Evolutionary conservation across 2,888 invertebrate genomes (phyloP), one percentile per base, ranked within the genome.

Genomic region (Tenodera sinensis): DNA sequence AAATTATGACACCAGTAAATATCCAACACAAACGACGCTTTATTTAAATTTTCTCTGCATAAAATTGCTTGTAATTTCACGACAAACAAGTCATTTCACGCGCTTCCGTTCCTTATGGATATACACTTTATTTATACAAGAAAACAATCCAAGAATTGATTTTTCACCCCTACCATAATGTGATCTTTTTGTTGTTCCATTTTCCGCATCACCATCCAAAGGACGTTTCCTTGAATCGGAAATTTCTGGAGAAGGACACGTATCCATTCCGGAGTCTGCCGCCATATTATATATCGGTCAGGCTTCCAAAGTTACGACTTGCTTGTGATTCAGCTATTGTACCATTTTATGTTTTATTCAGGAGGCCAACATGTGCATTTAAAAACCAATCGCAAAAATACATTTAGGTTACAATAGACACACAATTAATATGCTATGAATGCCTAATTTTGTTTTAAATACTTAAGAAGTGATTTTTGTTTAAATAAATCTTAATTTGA

Each of bases 201-300:
- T 97, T 94, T 97, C 97, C 92, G 96, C 96, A 94, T 97, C 97
- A 92, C 96, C 96, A 94, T 97, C 97, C 93, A 97, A 96, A 92
- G 97, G 97, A 94, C 97, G 96, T 95, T 97, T 97, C 94, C 97
- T 96, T 94, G 97, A 97, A 95, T 97, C 97, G 92, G 96, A 95
- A 94, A 97, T 97, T 95, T 97, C 97, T 94, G 97, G 97, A 95
- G 97, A 97, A 94, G 97, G 96, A 96, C 97, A 97, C 95, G 97
- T 97, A 96, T 97, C 97, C 97, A 97, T 97, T 95, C 97, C 97
- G 95, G 97, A 96, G 95, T 97, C 97, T 94, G 97, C 97, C 95
- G 97, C 97, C 97, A 97, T 97, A 95, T 96, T 96, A 28, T 15
- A 86, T 42, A 71, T 42, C 12, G 54, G 2, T 8, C 6, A 20